phyloP scores from a whole-genome alignment of 2,113 vertebrate genomes.

The Paramormyrops kingsleyae region DNA sequence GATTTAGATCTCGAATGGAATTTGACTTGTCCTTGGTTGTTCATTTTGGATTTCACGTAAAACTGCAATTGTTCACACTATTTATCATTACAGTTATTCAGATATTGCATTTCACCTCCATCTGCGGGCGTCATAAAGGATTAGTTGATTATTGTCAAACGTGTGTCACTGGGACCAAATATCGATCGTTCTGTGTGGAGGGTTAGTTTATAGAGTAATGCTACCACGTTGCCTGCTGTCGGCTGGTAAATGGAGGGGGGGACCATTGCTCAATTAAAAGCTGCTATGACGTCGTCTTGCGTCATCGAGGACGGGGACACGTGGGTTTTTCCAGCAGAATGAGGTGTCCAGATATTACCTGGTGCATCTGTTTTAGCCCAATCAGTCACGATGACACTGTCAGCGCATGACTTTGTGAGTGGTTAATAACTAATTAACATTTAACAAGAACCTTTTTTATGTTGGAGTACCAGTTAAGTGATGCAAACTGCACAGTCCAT shows the following conservation, averaged over 20 bases:
- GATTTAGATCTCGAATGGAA: neutral
- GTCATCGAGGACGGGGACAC: neutral
- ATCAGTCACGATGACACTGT: neutral
- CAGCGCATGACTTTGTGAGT: neutral
- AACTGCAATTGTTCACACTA: neutral
- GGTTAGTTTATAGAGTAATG: neutral
- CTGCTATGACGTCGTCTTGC: neutral
- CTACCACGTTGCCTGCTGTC: neutral
- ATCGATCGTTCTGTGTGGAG: neutral
- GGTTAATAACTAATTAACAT: neutral
- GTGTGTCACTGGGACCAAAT: neutral
- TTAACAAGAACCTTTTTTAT: neutral
- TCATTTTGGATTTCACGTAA: neutral
- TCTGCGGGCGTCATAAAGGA: neutral
- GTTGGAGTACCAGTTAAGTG: neutral
- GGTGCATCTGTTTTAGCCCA: neutral
- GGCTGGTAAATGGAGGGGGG: neutral
- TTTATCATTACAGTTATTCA: neutral
- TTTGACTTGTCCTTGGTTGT: neutral
- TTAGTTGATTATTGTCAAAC: neutral
- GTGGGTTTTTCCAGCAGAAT: neutral
- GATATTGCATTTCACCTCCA: neutral
- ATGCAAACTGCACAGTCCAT: neutral
- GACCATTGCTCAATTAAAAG: neutral
- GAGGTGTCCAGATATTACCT: neutral